These are phyloP conservation scores for Xiphophorus hellerii DNA, from an alignment of 2,113 vertebrate species.

Conservation along the genomic window DNA sequence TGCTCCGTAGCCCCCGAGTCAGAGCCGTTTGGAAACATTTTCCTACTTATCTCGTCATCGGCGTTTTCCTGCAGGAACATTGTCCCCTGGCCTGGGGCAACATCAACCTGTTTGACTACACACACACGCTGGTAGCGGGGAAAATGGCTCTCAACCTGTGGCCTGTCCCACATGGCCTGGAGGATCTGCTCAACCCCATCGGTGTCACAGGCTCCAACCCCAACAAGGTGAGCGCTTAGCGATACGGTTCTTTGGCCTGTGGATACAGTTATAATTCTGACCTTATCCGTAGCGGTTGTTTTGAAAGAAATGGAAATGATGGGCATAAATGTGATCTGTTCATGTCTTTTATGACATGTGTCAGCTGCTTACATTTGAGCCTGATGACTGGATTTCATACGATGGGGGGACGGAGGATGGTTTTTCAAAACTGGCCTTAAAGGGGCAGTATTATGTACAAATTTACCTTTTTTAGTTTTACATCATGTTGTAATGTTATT, in stretches of 20 bases:
- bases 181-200: conserved; percentile 97
- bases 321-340: not conserved
- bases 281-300: not conserved
- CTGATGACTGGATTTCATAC: conserved; percentile 22
- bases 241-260: not conserved
- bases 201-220: conserved; percentile 98
- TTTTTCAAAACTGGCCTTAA: conserved; percentile 31
- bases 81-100: conserved; percentile 99
- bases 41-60: conserved; percentile 19
- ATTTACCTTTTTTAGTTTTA: too few species aligned
- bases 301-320: not conserved
- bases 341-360: not conserved
- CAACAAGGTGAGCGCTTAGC: conserved; percentile 86
- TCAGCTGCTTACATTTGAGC: conserved; percentile 27
- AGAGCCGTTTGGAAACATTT: conserved; percentile 29
- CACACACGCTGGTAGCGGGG: conserved; percentile 94
- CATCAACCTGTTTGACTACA: conserved; percentile 99
- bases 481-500: too few species aligned
- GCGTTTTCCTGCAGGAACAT: conserved; percentile 86
- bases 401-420: conserved; percentile 6
- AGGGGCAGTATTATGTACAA: too few species aligned
- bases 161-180: conserved; percentile 97
- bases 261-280: not conserved
- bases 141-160: conserved; percentile 99
- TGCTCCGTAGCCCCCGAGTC: conserved; percentile 19